Base-by-base conservation (phyloP, 2,113 vertebrate species). In the Lontra canadensis region DNA sequence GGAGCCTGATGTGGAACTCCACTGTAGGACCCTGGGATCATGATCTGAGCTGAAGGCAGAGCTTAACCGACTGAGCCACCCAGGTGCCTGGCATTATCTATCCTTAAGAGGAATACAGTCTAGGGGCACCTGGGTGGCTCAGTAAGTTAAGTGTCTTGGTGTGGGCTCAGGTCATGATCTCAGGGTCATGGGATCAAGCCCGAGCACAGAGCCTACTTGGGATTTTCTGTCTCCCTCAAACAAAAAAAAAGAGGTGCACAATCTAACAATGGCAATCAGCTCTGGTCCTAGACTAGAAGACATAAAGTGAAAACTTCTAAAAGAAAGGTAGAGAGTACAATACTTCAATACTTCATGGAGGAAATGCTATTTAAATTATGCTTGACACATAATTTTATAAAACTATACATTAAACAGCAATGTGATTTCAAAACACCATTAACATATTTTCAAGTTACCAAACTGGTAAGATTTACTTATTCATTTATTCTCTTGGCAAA, bases 401-500 rank as follows among this genome's bases (percentile, higher is more conserved):
- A 44, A 55, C 42, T 44, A 73, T 11, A 85, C 13, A 65, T 81
- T 88, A 18, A n/a, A 95, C 6, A 81, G 49, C 47, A 63, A 88
- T 34, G 25, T 90, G 29, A 94, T 67, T 96, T 96, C 17, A 96
- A 92, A 91, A 59, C 7, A 65, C 9, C 25, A 91, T 52, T 61
- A 85, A 74, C 57, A 88, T 44, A 92, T 65, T 21, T 73, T 6
- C 39, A 95, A 59, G 21, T 59, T 49, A 91, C 39, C 74, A 90
- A 94, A 87, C 26, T 26, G 47, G 9, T 90, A 96, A 92, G 21
- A 96, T 91, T 81, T 76, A 92, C 89, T 71, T 52, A n/a, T 61
- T 83, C 10, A 78, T 47, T 83, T 9, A 69, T 65, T 93, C 12
- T 4, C 26, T 36, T 55, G 7, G 36, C 17, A 92, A 97, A 89